These are phyloP conservation scores for Macrophya annulata DNA, from an alignment of 2,888 invertebrate genomes.

Conservation along the genomic window DNA sequence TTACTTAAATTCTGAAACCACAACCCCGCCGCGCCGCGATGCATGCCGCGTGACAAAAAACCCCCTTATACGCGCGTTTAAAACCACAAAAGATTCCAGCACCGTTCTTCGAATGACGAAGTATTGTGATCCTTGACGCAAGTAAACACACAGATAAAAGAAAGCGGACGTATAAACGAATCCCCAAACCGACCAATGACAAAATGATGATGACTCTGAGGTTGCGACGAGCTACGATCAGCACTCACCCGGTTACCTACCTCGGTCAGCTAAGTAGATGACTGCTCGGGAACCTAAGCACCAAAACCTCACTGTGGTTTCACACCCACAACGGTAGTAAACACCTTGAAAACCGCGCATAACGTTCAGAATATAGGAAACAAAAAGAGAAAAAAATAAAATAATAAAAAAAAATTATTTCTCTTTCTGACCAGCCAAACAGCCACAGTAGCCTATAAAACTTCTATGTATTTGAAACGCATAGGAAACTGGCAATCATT, in stretches of 20 bases:
- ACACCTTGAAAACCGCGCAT: constrained; percentile 56
- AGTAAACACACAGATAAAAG: constrained; percentile 10
- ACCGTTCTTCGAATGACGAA: constrained; percentile 37
- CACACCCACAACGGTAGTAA: constrained; percentile 75
- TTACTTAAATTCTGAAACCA: constrained; percentile 50
- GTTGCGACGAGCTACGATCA: constrained; percentile 17
- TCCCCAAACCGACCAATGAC: constrained; percentile 31
- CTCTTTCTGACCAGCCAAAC: constrained; percentile 55
- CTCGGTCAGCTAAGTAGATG: constrained; percentile 56
- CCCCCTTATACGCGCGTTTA: background rate
- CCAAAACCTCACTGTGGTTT: constrained; percentile 79
- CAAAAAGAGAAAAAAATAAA: constrained; percentile 48
- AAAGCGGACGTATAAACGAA: background rate
- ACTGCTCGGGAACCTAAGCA: constrained; percentile 72
- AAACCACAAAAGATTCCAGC: constrained; percentile 54
- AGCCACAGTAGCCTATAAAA: constrained; percentile 8
- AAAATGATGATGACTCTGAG: constrained; percentile 51
- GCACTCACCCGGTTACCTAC: constrained; percentile 42
- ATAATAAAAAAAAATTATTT: constrained; percentile 52
- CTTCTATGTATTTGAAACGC: constrained; percentile 15
- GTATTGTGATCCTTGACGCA: background rate
- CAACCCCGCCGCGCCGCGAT: constrained; percentile 2
- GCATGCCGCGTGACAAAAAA: constrained; percentile 24
- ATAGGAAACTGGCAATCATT: constrained; percentile 39
- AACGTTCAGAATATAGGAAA: constrained; percentile 18